Evolutionary conservation across 2,797 vertebrate genomes (phyloP).

Genomic region (Bradypodion pumilum): DNA sequence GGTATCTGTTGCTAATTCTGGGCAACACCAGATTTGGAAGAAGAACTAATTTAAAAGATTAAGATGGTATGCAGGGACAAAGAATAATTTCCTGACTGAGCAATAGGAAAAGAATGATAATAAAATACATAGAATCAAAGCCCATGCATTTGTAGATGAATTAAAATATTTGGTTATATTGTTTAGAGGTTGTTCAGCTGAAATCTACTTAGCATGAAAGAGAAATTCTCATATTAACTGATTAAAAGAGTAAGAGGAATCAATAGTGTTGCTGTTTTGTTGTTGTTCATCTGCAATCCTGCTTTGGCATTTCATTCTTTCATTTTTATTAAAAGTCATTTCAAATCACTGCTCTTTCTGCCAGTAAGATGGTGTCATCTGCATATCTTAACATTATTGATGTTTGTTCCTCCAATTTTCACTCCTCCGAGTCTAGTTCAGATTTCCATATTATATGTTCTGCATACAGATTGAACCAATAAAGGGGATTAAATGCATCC

Average conservation of each 20-base stretch:
- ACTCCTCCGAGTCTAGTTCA: no score
- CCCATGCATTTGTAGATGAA: not conserved
- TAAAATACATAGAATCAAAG: not conserved
- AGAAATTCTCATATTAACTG: not conserved
- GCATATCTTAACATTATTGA: no score
- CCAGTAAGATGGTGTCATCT: no score
- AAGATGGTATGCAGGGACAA: not conserved
- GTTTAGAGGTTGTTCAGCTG: not conserved
- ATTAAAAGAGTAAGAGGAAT: not conserved
- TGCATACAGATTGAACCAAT: no score
- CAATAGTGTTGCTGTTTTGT: no score
- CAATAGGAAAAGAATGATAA: not conserved
- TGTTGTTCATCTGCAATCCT: no score
- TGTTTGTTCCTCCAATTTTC: no score
- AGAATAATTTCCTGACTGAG: not conserved
- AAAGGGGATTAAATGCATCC: no score
- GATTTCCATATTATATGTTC: no score
- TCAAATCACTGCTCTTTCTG: no score
- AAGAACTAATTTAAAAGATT: not conserved
- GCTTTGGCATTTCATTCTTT: no score
- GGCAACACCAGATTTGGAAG: not conserved
- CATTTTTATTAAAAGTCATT: no score
- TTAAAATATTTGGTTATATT: not conserved
- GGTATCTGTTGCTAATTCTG: not conserved
- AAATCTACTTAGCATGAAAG: not conserved